Percentiles rank a stretch among this genome's conserved stretches.
Evolutionary conservation across 1,140 invertebrate genomes (phyloP).

Genomic region (Drosophila oshimai): DNA sequence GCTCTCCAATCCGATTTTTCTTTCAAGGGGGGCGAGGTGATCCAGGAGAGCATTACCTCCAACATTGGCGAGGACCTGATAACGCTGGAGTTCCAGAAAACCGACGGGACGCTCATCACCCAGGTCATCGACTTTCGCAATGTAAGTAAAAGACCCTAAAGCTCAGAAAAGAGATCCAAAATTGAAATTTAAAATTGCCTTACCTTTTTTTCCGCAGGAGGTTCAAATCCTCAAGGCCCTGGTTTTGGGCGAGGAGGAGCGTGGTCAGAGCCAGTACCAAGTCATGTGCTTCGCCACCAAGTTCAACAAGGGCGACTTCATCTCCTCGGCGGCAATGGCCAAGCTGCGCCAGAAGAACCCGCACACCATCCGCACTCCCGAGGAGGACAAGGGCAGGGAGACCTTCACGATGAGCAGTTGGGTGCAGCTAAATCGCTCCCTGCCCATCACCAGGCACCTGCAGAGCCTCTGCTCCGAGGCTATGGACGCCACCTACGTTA

Average conservation of each 20-base stretch:
- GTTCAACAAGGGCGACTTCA: slow-evolving; percentile 95
- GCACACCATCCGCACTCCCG: slow-evolving; percentile 91
- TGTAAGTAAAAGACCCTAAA: slow-evolving; percentile 85
- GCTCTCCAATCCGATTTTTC: slow-evolving; percentile 18
- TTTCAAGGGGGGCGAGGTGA: slow-evolving; percentile 94
- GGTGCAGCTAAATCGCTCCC: slow-evolving; percentile 87
- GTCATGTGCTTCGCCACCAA: slow-evolving; percentile 96
- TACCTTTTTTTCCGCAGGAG: slow-evolving; percentile 85
- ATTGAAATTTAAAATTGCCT: background rate
- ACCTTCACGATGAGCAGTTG: slow-evolving; percentile 92
- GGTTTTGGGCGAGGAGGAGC: slow-evolving; percentile 97
- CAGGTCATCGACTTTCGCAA: slow-evolving; percentile 97
- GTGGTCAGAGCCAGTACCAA: slow-evolving; percentile 94
- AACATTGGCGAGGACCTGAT: slow-evolving; percentile 95
- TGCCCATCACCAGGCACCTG: slow-evolving; percentile 89
- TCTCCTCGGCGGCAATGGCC: slow-evolving; percentile 98
- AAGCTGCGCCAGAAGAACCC: slow-evolving; percentile 97
- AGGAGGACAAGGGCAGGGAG: slow-evolving; percentile 92
- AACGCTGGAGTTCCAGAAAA: slow-evolving; percentile 93
- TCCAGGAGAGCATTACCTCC: slow-evolving; percentile 94
- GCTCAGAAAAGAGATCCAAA: background rate
- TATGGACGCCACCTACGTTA: slow-evolving; percentile 89
- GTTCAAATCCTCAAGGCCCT: slow-evolving; percentile 95
- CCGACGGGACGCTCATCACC: slow-evolving; percentile 95
- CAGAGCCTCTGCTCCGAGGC: slow-evolving; percentile 90